A percentile compares a stretch with the other conserved stretches of the same genome.
Evolutionary conservation across 2,888 invertebrate species (phyloP).

Genomic region (Leuctra nigra): DNA sequence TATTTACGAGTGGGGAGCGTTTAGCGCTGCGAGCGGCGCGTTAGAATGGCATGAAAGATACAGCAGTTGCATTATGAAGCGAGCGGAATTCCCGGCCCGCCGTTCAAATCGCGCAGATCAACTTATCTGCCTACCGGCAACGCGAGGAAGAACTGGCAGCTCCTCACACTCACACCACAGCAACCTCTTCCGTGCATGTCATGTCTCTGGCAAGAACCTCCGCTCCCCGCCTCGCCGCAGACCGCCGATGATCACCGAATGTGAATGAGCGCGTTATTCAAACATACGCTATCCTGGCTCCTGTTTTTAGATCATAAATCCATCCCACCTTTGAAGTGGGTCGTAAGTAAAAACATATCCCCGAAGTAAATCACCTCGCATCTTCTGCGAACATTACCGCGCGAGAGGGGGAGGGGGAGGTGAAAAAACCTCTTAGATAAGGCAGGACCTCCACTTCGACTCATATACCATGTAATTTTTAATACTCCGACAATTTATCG

Average conservation of each 20-base stretch:
- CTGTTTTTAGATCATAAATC: slow-evolving; percentile 7
- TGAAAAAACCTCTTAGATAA: slow-evolving; percentile 4
- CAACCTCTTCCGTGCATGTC: not conserved
- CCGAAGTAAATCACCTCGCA: slow-evolving; percentile 1
- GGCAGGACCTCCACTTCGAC: not conserved
- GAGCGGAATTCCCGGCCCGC: too few species aligned
- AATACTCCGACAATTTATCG: slow-evolving; percentile 17
- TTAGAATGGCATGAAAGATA: too few species aligned
- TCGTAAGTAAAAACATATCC: slow-evolving; percentile 2
- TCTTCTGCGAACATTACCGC: too few species aligned
- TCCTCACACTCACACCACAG: too few species aligned
- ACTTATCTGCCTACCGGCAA: too few species aligned
- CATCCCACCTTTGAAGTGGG: not conserved
- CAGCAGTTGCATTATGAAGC: too few species aligned
- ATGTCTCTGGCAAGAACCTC: not conserved
- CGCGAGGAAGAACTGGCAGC: too few species aligned
- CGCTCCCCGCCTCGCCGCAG: not conserved
- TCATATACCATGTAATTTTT: slow-evolving; percentile 16
- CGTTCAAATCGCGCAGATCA: too few species aligned
- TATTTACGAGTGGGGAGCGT: too few species aligned
- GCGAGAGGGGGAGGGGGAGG: too few species aligned
- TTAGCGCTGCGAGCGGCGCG: too few species aligned
- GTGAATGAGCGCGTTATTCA: not conserved
- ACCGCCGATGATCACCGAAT: not conserved
- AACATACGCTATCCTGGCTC: not conserved